Evolutionary conservation across 2,888 invertebrate genomes (phyloP).

Genomic region (Tanypteryx hageni): DNA sequence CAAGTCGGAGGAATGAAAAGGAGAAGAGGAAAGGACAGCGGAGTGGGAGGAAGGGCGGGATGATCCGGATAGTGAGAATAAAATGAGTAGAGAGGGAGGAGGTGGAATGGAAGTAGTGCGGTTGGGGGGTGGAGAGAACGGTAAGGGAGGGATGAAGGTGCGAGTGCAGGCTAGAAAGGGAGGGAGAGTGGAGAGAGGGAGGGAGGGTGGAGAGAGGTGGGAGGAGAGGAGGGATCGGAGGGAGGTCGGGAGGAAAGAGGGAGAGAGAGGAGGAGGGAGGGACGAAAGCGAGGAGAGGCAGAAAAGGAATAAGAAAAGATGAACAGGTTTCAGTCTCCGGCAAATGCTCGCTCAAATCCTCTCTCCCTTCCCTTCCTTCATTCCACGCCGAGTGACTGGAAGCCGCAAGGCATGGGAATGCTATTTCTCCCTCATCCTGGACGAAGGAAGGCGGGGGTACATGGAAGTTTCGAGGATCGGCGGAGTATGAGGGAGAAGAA

Average conservation of each 20-base stretch:
- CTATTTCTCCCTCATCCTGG: not conserved
- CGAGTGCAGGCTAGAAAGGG: no score
- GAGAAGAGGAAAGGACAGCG: no score
- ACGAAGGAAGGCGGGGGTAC: not conserved
- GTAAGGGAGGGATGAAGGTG: no score
- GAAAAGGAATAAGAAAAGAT: constrained; percentile 9
- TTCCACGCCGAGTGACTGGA: not conserved
- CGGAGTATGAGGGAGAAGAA: no score
- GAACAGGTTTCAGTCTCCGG: constrained; percentile 18
- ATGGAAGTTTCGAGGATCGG: not conserved
- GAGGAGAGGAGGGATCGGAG: not conserved
- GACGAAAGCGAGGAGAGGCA: not conserved
- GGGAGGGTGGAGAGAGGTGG: not conserved
- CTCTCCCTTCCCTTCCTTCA: not conserved
- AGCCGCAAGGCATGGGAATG: not conserved
- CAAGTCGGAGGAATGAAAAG: no score
- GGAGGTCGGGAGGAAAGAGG: no score
- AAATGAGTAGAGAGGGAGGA: not conserved
- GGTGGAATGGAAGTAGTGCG: not conserved
- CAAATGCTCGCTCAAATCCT: not conserved
- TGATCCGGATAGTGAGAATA: not conserved
- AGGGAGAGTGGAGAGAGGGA: not conserved
- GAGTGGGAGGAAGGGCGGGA: not conserved
- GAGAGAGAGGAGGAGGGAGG: not conserved
- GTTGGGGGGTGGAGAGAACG: not conserved